Evolutionary conservation across 2,888 invertebrate species (phyloP).

Genomic region (Tricholauxania praeusta): DNA sequence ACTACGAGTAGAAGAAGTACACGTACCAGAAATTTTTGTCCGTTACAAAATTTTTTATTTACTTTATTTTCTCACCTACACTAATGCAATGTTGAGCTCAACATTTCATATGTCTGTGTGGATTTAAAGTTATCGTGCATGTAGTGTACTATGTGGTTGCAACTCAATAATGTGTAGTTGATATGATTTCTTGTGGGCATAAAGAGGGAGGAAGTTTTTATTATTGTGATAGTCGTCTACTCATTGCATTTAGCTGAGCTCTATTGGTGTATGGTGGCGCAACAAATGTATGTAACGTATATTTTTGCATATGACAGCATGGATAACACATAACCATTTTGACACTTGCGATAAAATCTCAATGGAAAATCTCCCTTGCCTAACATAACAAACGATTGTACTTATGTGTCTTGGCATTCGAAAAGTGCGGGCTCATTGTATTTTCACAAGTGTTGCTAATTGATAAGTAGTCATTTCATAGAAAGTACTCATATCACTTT

Average conservation of each 20-base stretch:
- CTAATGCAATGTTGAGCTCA: slow-evolving; percentile 26
- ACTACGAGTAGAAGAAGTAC: no score
- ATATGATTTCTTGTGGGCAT: slow-evolving; percentile 21
- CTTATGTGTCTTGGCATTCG: no score
- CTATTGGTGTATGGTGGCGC: slow-evolving; percentile 17
- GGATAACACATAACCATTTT: neutral
- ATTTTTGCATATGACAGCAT: slow-evolving; percentile 9
- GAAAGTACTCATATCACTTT: no score
- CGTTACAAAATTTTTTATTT: slow-evolving; percentile 45
- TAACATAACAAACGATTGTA: no score
- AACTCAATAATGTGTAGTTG: neutral
- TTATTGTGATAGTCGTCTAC: neutral
- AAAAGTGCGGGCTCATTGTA: no score
- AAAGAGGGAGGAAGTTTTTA: slow-evolving; percentile 31
- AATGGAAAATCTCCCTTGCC: no score
- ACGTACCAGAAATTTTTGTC: slow-evolving; percentile 46
- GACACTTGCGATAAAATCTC: no score
- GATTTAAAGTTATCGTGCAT: neutral
- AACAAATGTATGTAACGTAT: slow-evolving; percentile 30
- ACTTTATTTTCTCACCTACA: slow-evolving; percentile 29
- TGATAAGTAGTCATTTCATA: no score
- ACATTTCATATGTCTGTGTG: neutral
- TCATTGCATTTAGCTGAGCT: slow-evolving; percentile 14
- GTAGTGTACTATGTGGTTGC: neutral
- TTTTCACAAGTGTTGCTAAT: no score